These are phyloP conservation scores for Pachydiplax longipennis DNA, from an alignment of 2,888 invertebrate species.

Conservation along the genomic window DNA sequence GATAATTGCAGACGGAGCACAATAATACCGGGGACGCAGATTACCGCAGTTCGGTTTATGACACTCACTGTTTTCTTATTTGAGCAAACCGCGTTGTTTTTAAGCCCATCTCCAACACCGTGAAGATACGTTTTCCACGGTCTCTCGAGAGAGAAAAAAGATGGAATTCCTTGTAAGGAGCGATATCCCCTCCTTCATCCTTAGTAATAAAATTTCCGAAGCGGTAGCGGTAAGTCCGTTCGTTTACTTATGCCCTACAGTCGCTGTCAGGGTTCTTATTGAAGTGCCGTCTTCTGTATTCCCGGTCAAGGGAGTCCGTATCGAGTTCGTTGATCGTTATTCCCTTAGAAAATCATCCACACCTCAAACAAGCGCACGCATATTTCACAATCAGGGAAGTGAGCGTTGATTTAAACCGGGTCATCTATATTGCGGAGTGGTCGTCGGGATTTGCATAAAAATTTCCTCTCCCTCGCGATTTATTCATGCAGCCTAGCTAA, in stretches of 20 bases:
- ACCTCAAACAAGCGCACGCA: neutral
- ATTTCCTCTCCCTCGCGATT: neutral
- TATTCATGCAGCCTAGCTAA: neutral
- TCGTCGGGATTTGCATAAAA: neutral
- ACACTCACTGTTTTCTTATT: neutral
- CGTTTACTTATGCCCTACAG: neutral
- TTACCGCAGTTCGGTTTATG: neutral
- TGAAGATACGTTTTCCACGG: no score
- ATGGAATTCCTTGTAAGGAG: no score
- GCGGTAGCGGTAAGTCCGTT: neutral
- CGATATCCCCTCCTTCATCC: neutral
- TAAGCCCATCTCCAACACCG: neutral
- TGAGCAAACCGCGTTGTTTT: neutral
- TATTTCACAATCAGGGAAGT: neutral
- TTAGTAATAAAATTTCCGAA: neutral
- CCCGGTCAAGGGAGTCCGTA: neutral
- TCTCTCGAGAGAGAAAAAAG: no score
- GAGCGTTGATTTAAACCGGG: neutral
- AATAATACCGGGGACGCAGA: neutral
- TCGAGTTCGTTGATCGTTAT: neutral
- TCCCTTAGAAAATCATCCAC: neutral
- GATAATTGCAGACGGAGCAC: neutral
- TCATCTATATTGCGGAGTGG: neutral
- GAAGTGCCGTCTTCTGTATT: neutral
- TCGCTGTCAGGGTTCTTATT: neutral